Evolutionary conservation across 2,888 invertebrate genomes (phyloP).

Genomic region (Eupithecia dodoneata): DNA sequence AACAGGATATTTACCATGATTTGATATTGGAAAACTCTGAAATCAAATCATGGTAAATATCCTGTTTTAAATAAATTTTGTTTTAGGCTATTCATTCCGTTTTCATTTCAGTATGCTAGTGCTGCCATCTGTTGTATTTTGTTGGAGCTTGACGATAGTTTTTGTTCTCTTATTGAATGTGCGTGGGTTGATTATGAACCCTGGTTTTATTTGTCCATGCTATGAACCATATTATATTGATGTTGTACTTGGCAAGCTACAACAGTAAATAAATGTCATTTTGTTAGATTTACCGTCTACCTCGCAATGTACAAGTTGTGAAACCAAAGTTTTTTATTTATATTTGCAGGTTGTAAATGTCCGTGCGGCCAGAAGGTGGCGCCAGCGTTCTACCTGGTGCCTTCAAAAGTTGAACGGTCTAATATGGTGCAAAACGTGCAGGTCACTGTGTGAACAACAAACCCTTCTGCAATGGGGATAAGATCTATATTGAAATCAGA

Average conservation of each 20-base stretch:
- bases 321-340: neutral
- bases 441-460: constrained; percentile 86
- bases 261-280: neutral
- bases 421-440: constrained; percentile 95
- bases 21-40: too few relatives aligned
- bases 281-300: neutral
- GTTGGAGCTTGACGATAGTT: neutral
- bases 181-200: neutral
- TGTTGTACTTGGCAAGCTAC: neutral
- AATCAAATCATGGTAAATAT: too few relatives aligned
- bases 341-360: constrained; percentile 89
- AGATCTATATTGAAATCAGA: neutral
- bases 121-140: neutral
- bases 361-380: constrained; percentile 95
- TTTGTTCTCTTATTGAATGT: neutral
- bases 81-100: neutral
- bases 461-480: constrained; percentile 2
- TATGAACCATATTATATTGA: neutral
- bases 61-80: too few relatives aligned
- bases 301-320: neutral
- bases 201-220: too few relatives aligned
- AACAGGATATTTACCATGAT: too few relatives aligned
- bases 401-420: constrained; percentile 95
- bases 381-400: constrained; percentile 95
- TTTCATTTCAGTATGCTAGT: neutral